Evolutionary conservation across 2,113 vertebrate genomes (phyloP), one percentile per base, ranked within the genome.

Genomic region (Xenopus borealis): DNA sequence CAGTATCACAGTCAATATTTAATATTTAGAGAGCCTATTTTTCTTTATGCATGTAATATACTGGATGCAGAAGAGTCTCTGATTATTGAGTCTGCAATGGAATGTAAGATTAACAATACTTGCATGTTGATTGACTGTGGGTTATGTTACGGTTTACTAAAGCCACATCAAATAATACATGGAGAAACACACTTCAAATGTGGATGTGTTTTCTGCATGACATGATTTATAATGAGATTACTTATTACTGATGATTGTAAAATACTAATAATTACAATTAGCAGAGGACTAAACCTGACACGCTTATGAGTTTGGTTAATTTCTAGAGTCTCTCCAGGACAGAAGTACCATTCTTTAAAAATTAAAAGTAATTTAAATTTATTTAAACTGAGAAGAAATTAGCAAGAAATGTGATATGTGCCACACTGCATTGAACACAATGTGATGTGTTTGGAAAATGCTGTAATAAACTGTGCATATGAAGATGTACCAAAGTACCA

Each of bases 261-360:
- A 16, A 19, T 27, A 14, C 58, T 30, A 10, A 66, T 33, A 76
- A 76, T 69, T 76, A 69, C 47, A 63, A 64, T 69, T 69, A 76
- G 66, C 59, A 23, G 19, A 18, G 73, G 57, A 69, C 61, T 53
- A 53, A 1, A 23, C 23, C 33, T 18, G 63, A 74, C 73, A 76
- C 11, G 73, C 46, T 55, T 27, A 44, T 62, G 73, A 63, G 17
- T 55, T 40, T 76, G 55, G 23, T 64, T 75, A 66, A 76, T 76
- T 66, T 76, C 73, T 76, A 44, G 66, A 30, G 45, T n/a, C 10
- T 33, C 14, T 57, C 18, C 18, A n/a, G 61, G 63, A 76, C n/a
- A 67, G n/a, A 76, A 69, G 18, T 52, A 10, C 52, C 40, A 46
- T 62, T 52, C 65, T 68, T 62, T n/a, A 13, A 12, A 50, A 50